Conservation (phyloP, 2,113 vertebrate species). For the Antigone vipio region DNA sequence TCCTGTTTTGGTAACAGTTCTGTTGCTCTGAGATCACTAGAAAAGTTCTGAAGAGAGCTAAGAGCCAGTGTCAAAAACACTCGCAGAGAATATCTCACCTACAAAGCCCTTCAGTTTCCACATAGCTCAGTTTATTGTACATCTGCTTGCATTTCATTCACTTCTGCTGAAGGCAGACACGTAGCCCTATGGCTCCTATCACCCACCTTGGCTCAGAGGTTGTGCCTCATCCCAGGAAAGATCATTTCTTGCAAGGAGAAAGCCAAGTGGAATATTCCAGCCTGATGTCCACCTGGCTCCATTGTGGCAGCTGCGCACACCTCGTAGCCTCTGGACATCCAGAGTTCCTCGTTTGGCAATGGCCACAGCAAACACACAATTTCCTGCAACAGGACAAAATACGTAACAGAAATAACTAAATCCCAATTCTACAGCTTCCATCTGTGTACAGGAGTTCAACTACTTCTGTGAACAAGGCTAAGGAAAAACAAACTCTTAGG, state of each 20-base stretch:
- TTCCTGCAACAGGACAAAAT: conserved; percentile 64
- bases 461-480: background rate
- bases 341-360: conserved; percentile 77
- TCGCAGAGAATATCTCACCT: background rate
- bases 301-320: conserved; percentile 83
- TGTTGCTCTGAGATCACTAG: background rate
- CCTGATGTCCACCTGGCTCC: conserved; percentile 86
- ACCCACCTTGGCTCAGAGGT: conserved; percentile 82
- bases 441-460: background rate
- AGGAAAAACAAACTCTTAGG: background rate
- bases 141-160: background rate
- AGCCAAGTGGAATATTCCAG: conserved; percentile 88
- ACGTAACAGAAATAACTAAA: background rate
- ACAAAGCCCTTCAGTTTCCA: background rate
- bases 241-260: conserved; percentile 83
- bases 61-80: background rate
- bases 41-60: background rate
- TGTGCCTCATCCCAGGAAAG: conserved; percentile 83
- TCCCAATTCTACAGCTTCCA: background rate
- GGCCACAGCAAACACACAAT: conserved; percentile 84
- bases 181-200: background rate
- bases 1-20: background rate
- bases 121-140: background rate
- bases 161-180: background rate
- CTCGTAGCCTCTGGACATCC: conserved; percentile 76